Conservation (phyloP, 2,888 invertebrate species). For the Nephrotoma guestfalica region DNA sequence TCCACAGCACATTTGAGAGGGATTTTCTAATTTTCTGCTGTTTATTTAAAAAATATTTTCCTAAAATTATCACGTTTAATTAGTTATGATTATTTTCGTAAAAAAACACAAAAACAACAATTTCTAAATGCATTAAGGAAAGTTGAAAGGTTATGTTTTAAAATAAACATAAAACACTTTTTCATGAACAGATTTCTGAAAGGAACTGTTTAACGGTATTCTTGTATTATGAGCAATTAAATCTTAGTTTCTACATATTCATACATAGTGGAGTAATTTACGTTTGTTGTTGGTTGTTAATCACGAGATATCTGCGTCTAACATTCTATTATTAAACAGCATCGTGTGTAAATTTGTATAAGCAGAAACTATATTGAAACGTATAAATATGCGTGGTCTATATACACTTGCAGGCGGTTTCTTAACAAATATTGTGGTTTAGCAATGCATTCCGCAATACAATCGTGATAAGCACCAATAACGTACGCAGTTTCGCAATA, state of each 20-base stretch:
- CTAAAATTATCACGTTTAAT: neutral
- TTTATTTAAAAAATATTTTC: neutral
- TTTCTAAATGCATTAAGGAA: neutral
- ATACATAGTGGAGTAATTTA: neutral
- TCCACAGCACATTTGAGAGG: neutral
- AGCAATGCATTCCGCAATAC: too few relatives aligned
- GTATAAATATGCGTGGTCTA: too few relatives aligned
- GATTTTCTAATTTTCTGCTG: neutral
- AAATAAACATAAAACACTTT: neutral
- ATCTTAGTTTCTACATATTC: neutral
- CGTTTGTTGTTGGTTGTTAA: neutral
- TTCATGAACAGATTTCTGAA: neutral
- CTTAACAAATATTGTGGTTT: too few relatives aligned
- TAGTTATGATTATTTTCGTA: neutral
- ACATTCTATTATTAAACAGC: neutral
- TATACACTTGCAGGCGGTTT: too few relatives aligned
- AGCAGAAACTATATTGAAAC: too few relatives aligned
- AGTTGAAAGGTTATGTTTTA: neutral
- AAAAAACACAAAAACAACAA: neutral
- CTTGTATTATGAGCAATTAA: neutral
- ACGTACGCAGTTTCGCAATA: too few relatives aligned
- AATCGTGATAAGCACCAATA: too few relatives aligned
- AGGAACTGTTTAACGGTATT: neutral
- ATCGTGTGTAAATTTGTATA: too few relatives aligned
- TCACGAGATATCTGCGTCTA: neutral